These are phyloP conservation scores for Cliona cf. orientalis DNA, from an alignment of 37 sponge, comb jelly and placozoan genomes.

Conservation along the genomic window DNA sequence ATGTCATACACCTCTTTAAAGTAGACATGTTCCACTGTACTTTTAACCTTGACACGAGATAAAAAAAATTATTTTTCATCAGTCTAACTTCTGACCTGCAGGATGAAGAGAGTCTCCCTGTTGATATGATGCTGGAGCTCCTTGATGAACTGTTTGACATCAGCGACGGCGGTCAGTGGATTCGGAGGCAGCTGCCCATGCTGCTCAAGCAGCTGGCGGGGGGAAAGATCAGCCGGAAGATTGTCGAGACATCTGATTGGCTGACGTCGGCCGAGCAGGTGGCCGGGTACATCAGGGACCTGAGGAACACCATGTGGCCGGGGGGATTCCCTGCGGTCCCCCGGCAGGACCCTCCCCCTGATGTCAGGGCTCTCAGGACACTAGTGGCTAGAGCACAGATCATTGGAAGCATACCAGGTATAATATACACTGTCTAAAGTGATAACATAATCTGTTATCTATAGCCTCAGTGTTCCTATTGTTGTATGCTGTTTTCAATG, in stretches of 20 bases:
- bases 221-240: conserved; percentile 58
- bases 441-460: neutral
- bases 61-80: neutral
- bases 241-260: conserved; percentile 49
- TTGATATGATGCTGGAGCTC: conserved; percentile 48
- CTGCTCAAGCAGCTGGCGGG: conserved; percentile 63
- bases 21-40: neutral
- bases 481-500: neutral
- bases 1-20: no score
- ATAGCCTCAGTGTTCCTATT: neutral
- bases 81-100: neutral
- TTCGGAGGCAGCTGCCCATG: conserved; percentile 54
- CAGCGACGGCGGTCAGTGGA: conserved; percentile 46
- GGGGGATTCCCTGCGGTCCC: conserved; percentile 32
- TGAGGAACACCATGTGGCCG: conserved; percentile 69
- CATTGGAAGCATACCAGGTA: conserved; percentile 77
- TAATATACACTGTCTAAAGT: neutral
- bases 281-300: conserved; percentile 37
- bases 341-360: neutral
- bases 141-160: conserved; percentile 79
- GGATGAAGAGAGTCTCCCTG: conserved; percentile 71
- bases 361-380: conserved; percentile 4
- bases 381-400: conserved; percentile 61
- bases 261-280: conserved; percentile 57
- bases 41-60: neutral